A percentile compares a stretch with the other conserved stretches of the same genome.
Evolutionary conservation across 2,888 invertebrate genomes (phyloP).

Genomic region (Ligdia adustata): DNA sequence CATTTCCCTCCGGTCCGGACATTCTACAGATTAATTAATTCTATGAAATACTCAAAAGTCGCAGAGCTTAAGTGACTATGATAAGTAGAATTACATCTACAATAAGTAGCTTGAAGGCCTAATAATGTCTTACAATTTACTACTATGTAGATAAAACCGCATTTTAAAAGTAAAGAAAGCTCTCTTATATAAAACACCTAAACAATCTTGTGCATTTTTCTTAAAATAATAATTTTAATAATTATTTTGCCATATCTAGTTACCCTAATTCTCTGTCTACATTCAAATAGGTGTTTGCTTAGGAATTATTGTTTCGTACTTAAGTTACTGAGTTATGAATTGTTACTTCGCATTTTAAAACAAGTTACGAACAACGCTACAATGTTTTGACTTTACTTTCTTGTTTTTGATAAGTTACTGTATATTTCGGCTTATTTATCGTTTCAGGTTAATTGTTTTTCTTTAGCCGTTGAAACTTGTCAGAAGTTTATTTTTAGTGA

Average conservation of each 20-base stretch:
- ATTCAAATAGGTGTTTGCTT: conserved; percentile 31
- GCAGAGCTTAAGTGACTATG: no score
- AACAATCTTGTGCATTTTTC: no score
- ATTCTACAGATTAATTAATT: no score
- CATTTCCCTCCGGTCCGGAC: no score
- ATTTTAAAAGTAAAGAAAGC: no score
- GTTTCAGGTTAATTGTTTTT: conserved; percentile 28
- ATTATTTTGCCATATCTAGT: conserved; percentile 21
- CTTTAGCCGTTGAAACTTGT: conserved; percentile 36
- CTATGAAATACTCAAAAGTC: no score
- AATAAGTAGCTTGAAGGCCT: no score
- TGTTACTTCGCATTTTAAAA: conserved; percentile 27
- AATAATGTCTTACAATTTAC: no score
- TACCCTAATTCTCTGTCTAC: conserved; percentile 10
- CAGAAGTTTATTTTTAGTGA: not conserved
- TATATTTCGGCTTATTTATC: conserved; percentile 16
- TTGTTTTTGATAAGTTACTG: conserved; percentile 23
- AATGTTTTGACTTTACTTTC: conserved; percentile 20
- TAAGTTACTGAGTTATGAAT: conserved; percentile 30
- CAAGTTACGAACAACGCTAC: conserved; percentile 23
- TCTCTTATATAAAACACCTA: no score
- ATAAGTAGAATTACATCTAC: no score
- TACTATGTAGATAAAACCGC: no score
- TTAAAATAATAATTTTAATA: no score
- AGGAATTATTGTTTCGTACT: conserved; percentile 30